Base-by-base conservation (phyloP, 2,888 invertebrate species). In the Lordiphosa fenestrarum region DNA sequence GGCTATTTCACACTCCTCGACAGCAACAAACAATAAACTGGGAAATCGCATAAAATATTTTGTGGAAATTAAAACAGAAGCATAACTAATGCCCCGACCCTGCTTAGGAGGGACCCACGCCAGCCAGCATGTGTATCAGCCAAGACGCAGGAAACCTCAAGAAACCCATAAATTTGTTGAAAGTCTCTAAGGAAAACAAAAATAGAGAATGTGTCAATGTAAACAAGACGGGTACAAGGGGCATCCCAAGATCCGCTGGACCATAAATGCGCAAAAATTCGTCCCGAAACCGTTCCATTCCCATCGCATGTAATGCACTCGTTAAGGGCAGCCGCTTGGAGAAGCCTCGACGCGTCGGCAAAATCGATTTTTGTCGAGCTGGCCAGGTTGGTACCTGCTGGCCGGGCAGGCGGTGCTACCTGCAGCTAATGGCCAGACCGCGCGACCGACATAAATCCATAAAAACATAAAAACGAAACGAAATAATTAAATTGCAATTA, bases 401-500 rank as follows among this genome's bases (percentile, higher is more conserved):
- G 51, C 25, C 25, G 6, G 25, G 25, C 6, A 6, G 30, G 41
- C 15, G 1, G 15, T 15, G 15, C 15, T 23, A 66, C 52, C 66
- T 69, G 68, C 64, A 59, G 60, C 60, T 72, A 72, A 77, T 72
- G 68, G 72, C 72, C 57, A 58, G 68, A 62, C 57, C 61, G 64
- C 53, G 57, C 65, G 59, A 69, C 76, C 76, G 62, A 73, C 75
- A 80, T 69, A 74, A 72, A 74, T 73, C 76, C 80, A 80, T 76
- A 80, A 71, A 74, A 78, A 74, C 69, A 68, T 53, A 58, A 63
- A 60, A 61, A 54, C 53, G 40, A 49, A 71, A 63, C 49, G 53
- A 80, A 80, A 80, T 80, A 83, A 80, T 80, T 83, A 80, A 83
- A 83, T 83, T 80, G 80, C 80, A 80, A 83, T 80, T 80, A 83